phyloP scores from a whole-genome alignment of 2,888 invertebrate species.

The Drosophila mayaguana region DNA sequence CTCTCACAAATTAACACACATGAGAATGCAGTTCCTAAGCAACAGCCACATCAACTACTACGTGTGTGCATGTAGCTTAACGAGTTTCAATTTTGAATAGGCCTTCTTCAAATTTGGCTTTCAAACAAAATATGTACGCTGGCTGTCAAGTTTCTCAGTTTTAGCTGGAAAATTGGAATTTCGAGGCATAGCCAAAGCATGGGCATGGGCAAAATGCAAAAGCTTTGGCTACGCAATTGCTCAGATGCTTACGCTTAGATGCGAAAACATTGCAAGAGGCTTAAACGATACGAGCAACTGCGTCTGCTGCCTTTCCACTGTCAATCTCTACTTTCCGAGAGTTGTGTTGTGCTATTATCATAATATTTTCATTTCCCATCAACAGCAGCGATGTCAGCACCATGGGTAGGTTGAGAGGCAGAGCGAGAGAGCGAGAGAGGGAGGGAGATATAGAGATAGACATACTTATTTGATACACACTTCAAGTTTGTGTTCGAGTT shows the following conservation, averaged over 20 bases:
- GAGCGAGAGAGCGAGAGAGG: neutral
- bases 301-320: conserved; percentile 12
- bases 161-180: conserved; percentile 1
- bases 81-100: conserved; percentile 7
- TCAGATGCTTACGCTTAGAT: conserved; percentile 15
- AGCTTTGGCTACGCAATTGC: conserved; percentile 22
- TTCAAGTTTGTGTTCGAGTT: conserved; percentile 20
- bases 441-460: neutral
- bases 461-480: conserved; percentile 17
- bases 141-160: conserved; percentile 4
- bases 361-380: conserved; percentile 48
- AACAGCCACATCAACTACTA: conserved; percentile 3
- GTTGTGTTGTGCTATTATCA: conserved; percentile 31
- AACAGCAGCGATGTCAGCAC: conserved; percentile 23
- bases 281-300: conserved; percentile 12
- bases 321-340: conserved; percentile 37
- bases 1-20: conserved; percentile 9
- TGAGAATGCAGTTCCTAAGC: neutral
- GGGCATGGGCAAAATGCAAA: conserved; percentile 1
- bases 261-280: conserved; percentile 25
- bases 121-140: conserved; percentile 4
- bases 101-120: conserved; percentile 8
- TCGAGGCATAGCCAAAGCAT: neutral
- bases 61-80: conserved; percentile 1
- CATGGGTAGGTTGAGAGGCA: neutral